phyloP scores from a whole-genome alignment of 2,797 vertebrate genomes.

The Intellagama lesueurii region DNA sequence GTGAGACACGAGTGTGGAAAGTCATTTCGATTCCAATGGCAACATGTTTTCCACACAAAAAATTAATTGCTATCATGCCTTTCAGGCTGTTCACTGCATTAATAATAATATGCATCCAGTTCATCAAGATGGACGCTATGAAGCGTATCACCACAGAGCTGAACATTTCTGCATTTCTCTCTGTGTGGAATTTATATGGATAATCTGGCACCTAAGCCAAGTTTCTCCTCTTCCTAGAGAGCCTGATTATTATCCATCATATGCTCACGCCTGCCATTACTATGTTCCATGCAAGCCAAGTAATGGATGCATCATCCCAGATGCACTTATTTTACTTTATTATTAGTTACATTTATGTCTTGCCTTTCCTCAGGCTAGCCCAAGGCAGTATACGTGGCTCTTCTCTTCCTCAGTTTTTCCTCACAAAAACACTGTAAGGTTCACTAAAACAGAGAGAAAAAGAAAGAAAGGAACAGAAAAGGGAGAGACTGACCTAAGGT shows the following conservation, averaged over 20 bases:
- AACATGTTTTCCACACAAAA: slow-evolving; percentile 21
- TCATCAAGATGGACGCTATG: not conserved
- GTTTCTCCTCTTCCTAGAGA: too few species aligned
- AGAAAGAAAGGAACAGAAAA: too few species aligned
- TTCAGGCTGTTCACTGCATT: not conserved
- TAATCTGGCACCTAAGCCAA: not conserved
- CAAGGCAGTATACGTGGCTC: too few species aligned
- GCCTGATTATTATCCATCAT: not conserved
- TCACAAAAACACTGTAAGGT: too few species aligned
- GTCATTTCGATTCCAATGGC: slow-evolving; percentile 20
- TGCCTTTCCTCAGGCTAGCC: too few species aligned
- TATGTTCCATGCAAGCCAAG: not conserved
- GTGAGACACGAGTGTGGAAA: not conserved
- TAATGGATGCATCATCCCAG: not conserved
- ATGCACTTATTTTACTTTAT: not conserved
- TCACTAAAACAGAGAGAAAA: too few species aligned
- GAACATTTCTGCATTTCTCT: not conserved
- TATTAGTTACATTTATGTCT: too few species aligned
- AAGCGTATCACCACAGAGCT: not conserved
- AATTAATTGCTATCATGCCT: slow-evolving; percentile 23
- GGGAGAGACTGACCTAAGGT: too few species aligned
- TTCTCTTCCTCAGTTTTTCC: too few species aligned
- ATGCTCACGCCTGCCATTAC: not conserved
- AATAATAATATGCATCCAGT: not conserved
- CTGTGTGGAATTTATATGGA: not conserved